phyloP scores from a whole-genome alignment of 1,140 invertebrate genomes.

The Eumeta japonica region DNA sequence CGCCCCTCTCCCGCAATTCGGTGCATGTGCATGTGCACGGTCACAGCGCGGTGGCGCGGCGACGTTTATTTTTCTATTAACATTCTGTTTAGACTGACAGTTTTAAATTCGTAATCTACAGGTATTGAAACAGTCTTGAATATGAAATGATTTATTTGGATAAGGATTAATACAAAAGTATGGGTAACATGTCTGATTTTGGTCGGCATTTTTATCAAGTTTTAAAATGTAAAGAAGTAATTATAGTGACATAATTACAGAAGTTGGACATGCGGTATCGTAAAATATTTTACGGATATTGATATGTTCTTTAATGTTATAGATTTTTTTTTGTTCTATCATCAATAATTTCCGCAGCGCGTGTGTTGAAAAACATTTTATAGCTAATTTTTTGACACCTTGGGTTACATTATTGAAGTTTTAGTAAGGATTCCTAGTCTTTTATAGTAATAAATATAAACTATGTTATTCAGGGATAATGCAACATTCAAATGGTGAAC shows the following conservation, averaged over 20 bases:
- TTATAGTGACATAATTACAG: conserved; percentile 4
- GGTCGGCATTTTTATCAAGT: conserved; percentile 2
- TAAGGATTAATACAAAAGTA: conserved; percentile 3
- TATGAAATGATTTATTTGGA: conserved; percentile 2
- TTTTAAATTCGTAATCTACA: no score
- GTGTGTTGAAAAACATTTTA: neutral
- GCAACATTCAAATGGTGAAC: conserved; percentile 4
- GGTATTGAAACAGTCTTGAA: conserved; percentile 4
- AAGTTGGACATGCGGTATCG: neutral
- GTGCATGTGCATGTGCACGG: no score
- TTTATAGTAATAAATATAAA: conserved; percentile 2
- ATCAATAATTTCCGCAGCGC: conserved; percentile 5
- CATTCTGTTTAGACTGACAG: no score
- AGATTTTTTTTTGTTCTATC: conserved; percentile 6
- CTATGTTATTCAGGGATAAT: conserved; percentile 5
- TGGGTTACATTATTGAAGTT: conserved; percentile 6
- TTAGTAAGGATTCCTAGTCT: conserved; percentile 3
- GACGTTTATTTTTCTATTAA: no score
- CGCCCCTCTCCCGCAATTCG: no score
- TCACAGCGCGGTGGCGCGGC: no score
- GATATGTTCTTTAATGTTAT: no score
- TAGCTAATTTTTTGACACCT: conserved; percentile 2
- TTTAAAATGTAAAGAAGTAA: conserved; percentile 3
- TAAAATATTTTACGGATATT: no score
- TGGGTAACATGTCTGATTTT: conserved; percentile 3